phyloP scores from a whole-genome alignment of 2,888 invertebrate species.

The Heliconius sara region DNA sequence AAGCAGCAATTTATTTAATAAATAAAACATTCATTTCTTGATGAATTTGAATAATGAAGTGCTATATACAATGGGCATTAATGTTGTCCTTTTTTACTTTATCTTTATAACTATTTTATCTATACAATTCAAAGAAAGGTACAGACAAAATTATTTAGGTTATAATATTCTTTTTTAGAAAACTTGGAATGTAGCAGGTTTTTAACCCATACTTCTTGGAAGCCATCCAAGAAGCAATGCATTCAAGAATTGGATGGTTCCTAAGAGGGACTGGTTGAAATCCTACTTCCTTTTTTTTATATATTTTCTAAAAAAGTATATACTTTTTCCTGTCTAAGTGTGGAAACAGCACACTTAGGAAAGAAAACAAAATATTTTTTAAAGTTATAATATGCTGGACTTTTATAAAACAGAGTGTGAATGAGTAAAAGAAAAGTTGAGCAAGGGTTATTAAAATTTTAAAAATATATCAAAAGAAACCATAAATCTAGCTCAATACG shows the following conservation, averaged over 20 bases:
- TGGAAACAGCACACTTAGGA: too few species aligned
- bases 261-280: too few species aligned
- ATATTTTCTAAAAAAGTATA: too few species aligned
- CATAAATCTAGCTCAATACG: constrained; percentile 76
- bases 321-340: too few species aligned
- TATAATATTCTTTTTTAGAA: constrained; percentile 4
- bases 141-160: neutral
- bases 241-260: too few species aligned
- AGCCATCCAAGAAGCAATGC: too few species aligned
- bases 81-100: constrained; percentile 22
- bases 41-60: constrained; percentile 18
- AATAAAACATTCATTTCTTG: neutral
- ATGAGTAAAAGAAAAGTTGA: neutral
- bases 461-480: constrained; percentile 47
- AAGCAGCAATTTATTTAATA: neutral
- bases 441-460: constrained; percentile 27
- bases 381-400: constrained; percentile 11
- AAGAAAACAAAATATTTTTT: too few species aligned
- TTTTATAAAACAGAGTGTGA: constrained; percentile 15
- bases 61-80: constrained; percentile 33
- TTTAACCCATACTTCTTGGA: too few species aligned
- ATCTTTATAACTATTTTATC: constrained; percentile 7
- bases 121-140: neutral
- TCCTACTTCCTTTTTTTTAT: too few species aligned
- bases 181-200: too few species aligned